Evolutionary conservation across 2,797 vertebrate species (phyloP).

Genomic region (Gadopsis marmoratus): DNA sequence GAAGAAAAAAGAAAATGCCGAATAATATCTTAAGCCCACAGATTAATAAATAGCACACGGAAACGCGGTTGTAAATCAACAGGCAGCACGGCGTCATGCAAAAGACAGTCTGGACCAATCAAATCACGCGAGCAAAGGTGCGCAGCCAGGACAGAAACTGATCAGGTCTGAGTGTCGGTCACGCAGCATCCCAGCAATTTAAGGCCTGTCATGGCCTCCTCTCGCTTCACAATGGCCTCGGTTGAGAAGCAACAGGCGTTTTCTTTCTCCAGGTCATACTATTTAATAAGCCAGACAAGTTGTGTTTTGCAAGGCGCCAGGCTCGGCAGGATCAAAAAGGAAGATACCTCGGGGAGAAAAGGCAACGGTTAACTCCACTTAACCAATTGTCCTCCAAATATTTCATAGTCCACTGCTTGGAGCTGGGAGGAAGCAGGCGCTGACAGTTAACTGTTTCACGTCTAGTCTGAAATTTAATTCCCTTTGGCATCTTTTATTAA

Average conservation of each 20-base stretch:
- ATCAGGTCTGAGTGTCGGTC: constrained; percentile 84
- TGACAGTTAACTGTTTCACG: constrained; percentile 79
- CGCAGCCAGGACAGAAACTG: constrained; percentile 69
- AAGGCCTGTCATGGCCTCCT: constrained; percentile 83
- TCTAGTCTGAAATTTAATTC: constrained; percentile 30
- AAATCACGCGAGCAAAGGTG: constrained; percentile 50
- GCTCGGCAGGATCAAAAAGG: constrained; percentile 88
- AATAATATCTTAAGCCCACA: background rate
- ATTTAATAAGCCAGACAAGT: constrained; percentile 92
- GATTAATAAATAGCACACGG: background rate
- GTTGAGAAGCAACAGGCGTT: constrained; percentile 86
- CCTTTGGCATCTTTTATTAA: constrained; percentile 2
- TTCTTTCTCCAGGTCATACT: constrained; percentile 86
- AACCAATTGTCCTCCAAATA: constrained; percentile 88
- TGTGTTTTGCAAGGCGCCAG: constrained; percentile 90
- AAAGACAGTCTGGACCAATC: background rate
- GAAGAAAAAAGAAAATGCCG: background rate
- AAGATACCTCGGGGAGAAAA: constrained; percentile 89
- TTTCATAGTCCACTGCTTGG: constrained; percentile 82
- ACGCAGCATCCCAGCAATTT: constrained; percentile 86
- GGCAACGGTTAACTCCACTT: constrained; percentile 87
- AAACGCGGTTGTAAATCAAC: background rate
- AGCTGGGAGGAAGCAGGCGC: constrained; percentile 73
- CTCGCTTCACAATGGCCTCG: constrained; percentile 82
- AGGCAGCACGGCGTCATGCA: background rate